Evolutionary conservation across 2,797 vertebrate genomes (phyloP), one percentile per base, ranked within the genome.

Genomic region (Chrysolophus pictus): DNA sequence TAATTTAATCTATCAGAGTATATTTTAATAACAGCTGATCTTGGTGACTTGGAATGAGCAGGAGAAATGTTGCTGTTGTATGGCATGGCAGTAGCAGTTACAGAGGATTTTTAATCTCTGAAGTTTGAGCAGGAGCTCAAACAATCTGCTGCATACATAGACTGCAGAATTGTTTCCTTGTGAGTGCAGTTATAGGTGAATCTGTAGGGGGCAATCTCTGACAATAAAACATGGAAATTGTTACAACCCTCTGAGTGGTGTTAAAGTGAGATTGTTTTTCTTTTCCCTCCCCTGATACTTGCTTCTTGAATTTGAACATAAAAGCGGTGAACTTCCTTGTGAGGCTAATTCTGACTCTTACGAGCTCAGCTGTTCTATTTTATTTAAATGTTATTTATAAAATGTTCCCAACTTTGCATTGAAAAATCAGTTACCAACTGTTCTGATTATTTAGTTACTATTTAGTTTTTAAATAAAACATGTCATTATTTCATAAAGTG

Each of bases 171-270:
- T 93, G 11, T 80, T 33, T 90, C 51, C 81, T 63, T 78, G 31
- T 51, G 71, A 86, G n/a, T 93, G 90, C 69, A 85, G 46, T 91
- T 88, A 77, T 90, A 53, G 64, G 73, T 90, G 63, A 90, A 92
- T 97, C 97, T 97, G 88, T 97, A 98, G 97, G 95, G 97, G 98
- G 96, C 97, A 97, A 93, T 93, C 81, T 97, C 95, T 94, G 95
- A 97, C 95, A 97, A 88, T 65, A 91, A 97, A 97, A 93, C 35
- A 39, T 1, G 0, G 72, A 77, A 76, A 53, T 58, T 86, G 31
- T 69, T 88, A 19, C 44, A 85, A 9, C 21, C 33, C 87, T 71
- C 82, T 84, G 2, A 65, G 5, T 68, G 16, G 11, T 62, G 14
- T 55, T 90, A 28, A 72, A 63, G 12, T 22, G 64, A 22, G 56